Conservation (phyloP, 2,797 vertebrate species). For the Sebastes cheni region DNA sequence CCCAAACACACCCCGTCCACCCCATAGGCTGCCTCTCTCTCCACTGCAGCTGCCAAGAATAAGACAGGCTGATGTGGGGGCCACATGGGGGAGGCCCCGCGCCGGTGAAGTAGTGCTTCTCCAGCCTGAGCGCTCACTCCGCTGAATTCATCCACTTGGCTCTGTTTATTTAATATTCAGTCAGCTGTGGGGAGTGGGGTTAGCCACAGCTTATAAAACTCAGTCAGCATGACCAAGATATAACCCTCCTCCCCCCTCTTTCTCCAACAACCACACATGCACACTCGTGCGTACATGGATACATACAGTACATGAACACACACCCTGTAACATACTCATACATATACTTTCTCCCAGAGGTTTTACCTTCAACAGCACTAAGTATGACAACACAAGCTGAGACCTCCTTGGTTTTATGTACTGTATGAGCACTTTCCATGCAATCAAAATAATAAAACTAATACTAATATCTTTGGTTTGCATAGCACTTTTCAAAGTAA, state of each 20-base stretch:
- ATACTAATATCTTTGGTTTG: slow-evolving; percentile 3
- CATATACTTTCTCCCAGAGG: neutral
- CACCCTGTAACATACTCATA: slow-evolving; percentile 1
- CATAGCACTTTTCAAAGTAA: neutral
- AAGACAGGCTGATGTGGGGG: slow-evolving; percentile 79
- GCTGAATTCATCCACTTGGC: slow-evolving; percentile 81
- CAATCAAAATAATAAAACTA: neutral
- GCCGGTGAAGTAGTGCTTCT: slow-evolving; percentile 63
- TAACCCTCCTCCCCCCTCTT: slow-evolving; percentile 58
- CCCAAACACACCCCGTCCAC: slow-evolving; percentile 40
- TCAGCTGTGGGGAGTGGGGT: slow-evolving; percentile 88
- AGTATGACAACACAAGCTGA: neutral
- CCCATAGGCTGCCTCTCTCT: slow-evolving; percentile 67
- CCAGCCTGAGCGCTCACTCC: slow-evolving; percentile 69
- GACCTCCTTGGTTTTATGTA: neutral
- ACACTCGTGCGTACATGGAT: neutral
- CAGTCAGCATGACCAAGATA: slow-evolving; percentile 84
- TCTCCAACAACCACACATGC: slow-evolving; percentile 9
- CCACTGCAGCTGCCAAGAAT: slow-evolving; percentile 81
- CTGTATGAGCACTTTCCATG: neutral
- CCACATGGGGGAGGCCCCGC: slow-evolving; percentile 67
- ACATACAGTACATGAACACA: slow-evolving; percentile 8
- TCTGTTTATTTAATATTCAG: slow-evolving; percentile 89
- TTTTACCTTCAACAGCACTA: slow-evolving; percentile 9
- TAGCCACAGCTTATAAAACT: slow-evolving; percentile 88